Evolutionary conservation across 2,113 vertebrate genomes (phyloP), one percentile per base, ranked within the genome.

Genomic region (Thamnophis sirtalis): DNA sequence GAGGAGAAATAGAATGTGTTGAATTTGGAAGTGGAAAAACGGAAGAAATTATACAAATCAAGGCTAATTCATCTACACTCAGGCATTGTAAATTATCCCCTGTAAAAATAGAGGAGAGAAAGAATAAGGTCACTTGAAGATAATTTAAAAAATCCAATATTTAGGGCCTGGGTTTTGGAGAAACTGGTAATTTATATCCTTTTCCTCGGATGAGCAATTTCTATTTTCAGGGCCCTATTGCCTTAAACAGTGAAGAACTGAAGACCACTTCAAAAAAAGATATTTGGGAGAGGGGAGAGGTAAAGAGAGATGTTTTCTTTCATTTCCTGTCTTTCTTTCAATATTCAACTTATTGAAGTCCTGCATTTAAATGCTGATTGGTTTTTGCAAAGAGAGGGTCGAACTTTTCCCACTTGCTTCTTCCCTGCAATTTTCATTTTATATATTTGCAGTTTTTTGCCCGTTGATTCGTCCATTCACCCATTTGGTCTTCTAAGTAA

Each of bases 321-420:
- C 19, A 33, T 22, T 86, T 93, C 85, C 92, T 10, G 26, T 43
- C 0, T 0, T 88, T 58, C 53, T 93, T 73, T 53, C 60, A 73
- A 48, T 38, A 33, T 73, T 73, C 26, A 33, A 58, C 85, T 93
- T 94, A 89, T 91, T 87, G 0, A 0, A 80, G 92, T 80, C 90
- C 2, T 90, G 84, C 51, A 91, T 80, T 92, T 93, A 91, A 94
- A 91, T n/a, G 86, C 68, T 84, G 92, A 94, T 96, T 95, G 94
- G 3, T 88, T 60, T 93, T 63, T 21, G 51, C 60, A 50, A 87
- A 90, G 60, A 84, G 43, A 53, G 6, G 9, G 51, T 73, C 49
- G 84, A 55, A 93, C 4, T 92, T 96, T 91, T 92, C 38, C 93
- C 90, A 0, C 51, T 91, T 90, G 93, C 93, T 68, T 0, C 93